Base-by-base conservation (phyloP, 2,888 invertebrate species). In the Tenthredo scrophulariae region DNA sequence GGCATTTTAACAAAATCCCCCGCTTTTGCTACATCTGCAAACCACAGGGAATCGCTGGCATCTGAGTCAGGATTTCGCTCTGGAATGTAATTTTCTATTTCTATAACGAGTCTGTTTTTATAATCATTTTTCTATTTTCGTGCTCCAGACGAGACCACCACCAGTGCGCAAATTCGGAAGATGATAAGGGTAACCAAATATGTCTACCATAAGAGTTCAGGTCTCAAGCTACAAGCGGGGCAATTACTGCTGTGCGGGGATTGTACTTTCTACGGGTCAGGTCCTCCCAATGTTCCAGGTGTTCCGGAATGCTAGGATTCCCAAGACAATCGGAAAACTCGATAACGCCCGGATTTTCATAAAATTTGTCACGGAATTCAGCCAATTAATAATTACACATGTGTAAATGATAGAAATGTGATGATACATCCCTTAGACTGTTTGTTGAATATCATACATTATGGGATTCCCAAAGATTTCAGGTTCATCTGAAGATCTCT, bases 1-100 rank as follows among this genome's bases (percentile, higher is more conserved):
- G 82, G 85, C 74, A 82, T 58, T 82, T 79, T 70, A 70, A 85
- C 83, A 46, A 85, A 26, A 82, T 85, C 85, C 50, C 85, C 72
- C 33, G 72, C 82, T 46, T 72, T 88, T 40, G 80, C 80, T 62
- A 80, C 80, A 62, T 80, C 80, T 62, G 58, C 58, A 62, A 62
- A 62, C 87, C 87, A 85, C 85, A 87, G 86, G 62, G 86, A 84
- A 85, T 86, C 86, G 85, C 87, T 84, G 85, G 85, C 84, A 85
- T 79, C 86, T 86, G 84, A 86, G 85, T 85, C 80, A 84, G 86
- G 85, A 84, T 85, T 86, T 85, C 77, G 82, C 65, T 85, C 87
- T 88, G 88, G 74, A 88, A 87, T 87, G 86, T 79, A 86, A 70
- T 86, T 87, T 85, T 84, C 77, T 26, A 84, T 87, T 84, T 87